Base-by-base conservation (phyloP, 1,140 invertebrate species). In the Musca domestica region DNA sequence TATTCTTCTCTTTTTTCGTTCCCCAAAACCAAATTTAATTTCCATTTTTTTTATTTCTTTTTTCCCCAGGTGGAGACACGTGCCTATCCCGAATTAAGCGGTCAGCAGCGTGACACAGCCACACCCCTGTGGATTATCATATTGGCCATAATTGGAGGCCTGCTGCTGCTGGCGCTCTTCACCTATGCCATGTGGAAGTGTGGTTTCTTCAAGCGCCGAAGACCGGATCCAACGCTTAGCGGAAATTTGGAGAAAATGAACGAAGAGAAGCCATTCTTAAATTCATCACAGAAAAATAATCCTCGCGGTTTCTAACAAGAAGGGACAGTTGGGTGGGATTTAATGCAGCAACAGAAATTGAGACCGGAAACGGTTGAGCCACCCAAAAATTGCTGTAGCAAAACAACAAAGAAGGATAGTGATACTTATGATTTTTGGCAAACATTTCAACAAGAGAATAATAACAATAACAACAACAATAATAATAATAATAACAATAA, bases 191-290 rank as follows among this genome's bases (percentile, higher is more conserved):
- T 96, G 22, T 94, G 92, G 88, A 94, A 92, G 83, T 84, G 91
- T 27, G 94, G 94, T 51, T 96, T 96, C 86, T 96, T 96, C 83
- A 94, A 94, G 78, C 78, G 91, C 65, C 87, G 90, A 80, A 86
- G 91, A 70, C 90, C 91, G 9, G 92, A 94, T 81, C 90, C 89
- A 1, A 94, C 92, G 17, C 75, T 94, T 0, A 92, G 91, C 5
- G 92, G 92, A 6, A 95, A 93, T 81, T 81, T 94, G 23, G 89
- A 91, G 77, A 93, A 92, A 75, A 87, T 87, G 69, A 89, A 89
- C 27, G 90, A 92, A 73, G 83, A 83, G 25, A 86, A 84, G 69
- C 85, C 86, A 20, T 87, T 87, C 67, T 70, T 80, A 67, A 73
- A 67, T 22, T 66, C 71, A 3, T 41, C 34, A 41, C 34, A 41